Evolutionary conservation across 2,113 vertebrate species (phyloP), one percentile per base, ranked within the genome.

Genomic region (Bettongia penicillata): DNA sequence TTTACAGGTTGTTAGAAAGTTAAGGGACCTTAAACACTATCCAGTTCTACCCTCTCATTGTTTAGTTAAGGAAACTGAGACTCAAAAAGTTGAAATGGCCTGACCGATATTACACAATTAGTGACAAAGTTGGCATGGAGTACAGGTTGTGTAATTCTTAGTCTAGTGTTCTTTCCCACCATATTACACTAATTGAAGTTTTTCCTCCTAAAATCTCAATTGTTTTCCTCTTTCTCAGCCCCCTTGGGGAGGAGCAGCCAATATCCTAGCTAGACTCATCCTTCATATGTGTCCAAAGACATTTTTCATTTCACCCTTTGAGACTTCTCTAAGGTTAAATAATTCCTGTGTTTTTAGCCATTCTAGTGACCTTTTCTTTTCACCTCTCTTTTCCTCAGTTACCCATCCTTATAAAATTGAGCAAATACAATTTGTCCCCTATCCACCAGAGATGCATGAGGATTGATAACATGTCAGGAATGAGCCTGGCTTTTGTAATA

Each of bases 381-480:
- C 91, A 92, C n/a, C 43, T 93, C 52, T 47, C 48, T 93, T 77
- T 53, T 89, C 93, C 51, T 97, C 95, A 68, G 93, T 89, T 95
- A 90, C 52, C 91, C 61, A 49, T 9, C 61, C 28, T 84, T 93
- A 52, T 49, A 91, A 91, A 95, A 92, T 96, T 92, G 95, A 92
- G 84, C 77, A 96, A 95, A 96, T 53, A 92, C 7, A 90, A 96
- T 97, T 97, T 96, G 61, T 93, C 95, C 93, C 95, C 93, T 94
- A 89, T 90, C 94, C 96, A 89, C 93, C n/a, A 52, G 94, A 90
- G 96, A 97, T 50, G 24, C 37, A 90, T 10, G 48, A 95, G 97
- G 96, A 97, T 96, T 94, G 96, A 96, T 97, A 96, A 95, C 90
- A 53, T 53, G 93, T 96, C 97, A 96, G 55, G 84, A 43, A 96